Percentiles rank a stretch among this genome's conserved stretches.
Conservation (phyloP, 2,113 vertebrate genomes). For the Marmota flaviventris region DNA sequence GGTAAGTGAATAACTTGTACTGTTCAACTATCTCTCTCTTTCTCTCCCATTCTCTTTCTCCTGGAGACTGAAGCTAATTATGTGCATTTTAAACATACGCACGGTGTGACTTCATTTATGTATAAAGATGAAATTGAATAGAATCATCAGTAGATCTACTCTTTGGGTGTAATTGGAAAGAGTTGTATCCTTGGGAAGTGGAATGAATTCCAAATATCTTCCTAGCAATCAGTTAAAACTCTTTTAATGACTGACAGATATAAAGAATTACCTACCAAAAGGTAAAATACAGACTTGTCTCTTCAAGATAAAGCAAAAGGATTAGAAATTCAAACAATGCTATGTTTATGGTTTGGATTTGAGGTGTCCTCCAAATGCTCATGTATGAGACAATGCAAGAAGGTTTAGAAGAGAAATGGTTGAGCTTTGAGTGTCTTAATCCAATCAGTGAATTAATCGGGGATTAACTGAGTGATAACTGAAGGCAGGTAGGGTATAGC, state of each 20-base stretch:
- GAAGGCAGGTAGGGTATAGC: too few species aligned
- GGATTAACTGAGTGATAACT: too few species aligned
- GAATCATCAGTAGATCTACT: slow-evolving; percentile 14
- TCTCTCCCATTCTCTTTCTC: neutral
- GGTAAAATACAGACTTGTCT: neutral
- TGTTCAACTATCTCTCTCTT: neutral
- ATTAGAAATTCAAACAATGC: neutral
- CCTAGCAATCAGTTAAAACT: slow-evolving; percentile 25
- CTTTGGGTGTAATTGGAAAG: neutral
- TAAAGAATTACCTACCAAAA: slow-evolving; percentile 29
- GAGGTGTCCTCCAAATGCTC: too few species aligned
- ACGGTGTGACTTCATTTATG: slow-evolving; percentile 30
- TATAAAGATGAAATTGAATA: slow-evolving; percentile 38
- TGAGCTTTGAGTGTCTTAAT: too few species aligned
- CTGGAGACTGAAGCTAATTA: slow-evolving; percentile 39
- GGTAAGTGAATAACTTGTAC: slow-evolving; percentile 50
- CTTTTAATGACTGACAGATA: slow-evolving; percentile 37
- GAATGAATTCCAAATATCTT: neutral
- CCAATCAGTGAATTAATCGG: too few species aligned
- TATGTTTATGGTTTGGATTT: too few species aligned
- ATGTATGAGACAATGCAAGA: too few species aligned
- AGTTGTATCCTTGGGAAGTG: neutral
- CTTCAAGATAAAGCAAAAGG: neutral
- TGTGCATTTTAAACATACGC: slow-evolving; percentile 28
- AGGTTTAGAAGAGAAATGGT: too few species aligned